phyloP scores from a whole-genome alignment of 2,888 invertebrate species.

The Tridacna gigas region DNA sequence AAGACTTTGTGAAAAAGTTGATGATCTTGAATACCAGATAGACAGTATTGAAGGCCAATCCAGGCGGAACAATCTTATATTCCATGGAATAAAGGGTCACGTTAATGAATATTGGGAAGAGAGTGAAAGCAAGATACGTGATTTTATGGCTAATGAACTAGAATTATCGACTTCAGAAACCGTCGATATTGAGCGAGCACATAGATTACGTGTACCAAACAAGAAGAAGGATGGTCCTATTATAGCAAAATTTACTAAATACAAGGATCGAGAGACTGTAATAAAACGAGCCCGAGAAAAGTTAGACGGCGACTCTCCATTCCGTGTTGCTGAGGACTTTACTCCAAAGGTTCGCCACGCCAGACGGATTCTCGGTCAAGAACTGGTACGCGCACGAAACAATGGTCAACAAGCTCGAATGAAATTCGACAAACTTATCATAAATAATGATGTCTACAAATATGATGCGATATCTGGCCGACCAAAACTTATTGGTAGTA shows the following conservation, averaged over 20 bases:
- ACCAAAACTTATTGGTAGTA: neutral
- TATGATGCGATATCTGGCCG: conserved; percentile 22
- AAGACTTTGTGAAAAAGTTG: neutral
- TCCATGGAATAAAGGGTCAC: conserved; percentile 1
- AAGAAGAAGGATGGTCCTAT: conserved; percentile 26
- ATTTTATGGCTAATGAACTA: conserved; percentile 21
- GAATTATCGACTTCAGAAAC: conserved; percentile 10
- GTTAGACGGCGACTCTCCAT: conserved; percentile 5
- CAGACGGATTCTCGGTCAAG: conserved; percentile 12
- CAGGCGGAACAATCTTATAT: conserved; percentile 11
- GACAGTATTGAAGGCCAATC: conserved; percentile 14
- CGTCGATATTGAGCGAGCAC: conserved; percentile 37
- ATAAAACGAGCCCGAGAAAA: conserved; percentile 19
- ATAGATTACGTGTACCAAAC: conserved; percentile 26
- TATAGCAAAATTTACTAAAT: conserved; percentile 37
- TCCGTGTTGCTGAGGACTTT: conserved; percentile 30
- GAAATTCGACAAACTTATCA: conserved; percentile 33
- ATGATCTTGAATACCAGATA: neutral
- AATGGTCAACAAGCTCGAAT: conserved; percentile 17
- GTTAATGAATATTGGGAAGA: neutral
- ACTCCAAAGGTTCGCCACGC: neutral
- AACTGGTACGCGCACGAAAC: conserved; percentile 20
- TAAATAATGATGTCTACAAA: conserved; percentile 24
- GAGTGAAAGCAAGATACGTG: conserved; percentile 4
- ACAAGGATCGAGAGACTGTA: conserved; percentile 28